Evolutionary conservation across 2,113 vertebrate genomes (phyloP).

Genomic region (Pipra filicauda): DNA sequence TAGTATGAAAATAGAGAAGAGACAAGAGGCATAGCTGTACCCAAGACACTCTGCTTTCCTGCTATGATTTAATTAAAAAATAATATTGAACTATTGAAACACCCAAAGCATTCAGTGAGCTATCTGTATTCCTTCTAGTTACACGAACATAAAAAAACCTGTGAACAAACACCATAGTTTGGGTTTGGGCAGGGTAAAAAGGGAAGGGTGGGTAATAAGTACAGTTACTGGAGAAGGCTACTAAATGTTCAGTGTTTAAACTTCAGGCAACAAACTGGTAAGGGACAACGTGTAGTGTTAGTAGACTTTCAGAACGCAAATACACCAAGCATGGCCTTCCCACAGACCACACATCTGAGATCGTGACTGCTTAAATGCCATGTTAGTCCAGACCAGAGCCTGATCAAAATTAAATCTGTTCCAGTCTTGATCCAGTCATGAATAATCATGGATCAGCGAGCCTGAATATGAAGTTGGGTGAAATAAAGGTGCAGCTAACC

Average conservation of each 20-base stretch:
- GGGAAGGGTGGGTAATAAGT: background rate
- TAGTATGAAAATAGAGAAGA: background rate
- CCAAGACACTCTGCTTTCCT: background rate
- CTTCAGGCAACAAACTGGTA: background rate
- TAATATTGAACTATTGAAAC: background rate
- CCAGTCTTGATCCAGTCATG: background rate
- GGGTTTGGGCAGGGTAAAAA: background rate
- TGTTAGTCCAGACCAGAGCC: background rate
- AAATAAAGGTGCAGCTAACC: background rate
- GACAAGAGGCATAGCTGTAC: background rate
- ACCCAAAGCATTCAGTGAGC: fast-evolving
- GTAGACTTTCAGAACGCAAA: background rate
- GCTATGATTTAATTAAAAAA: background rate
- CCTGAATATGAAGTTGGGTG: background rate
- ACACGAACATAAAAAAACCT: background rate
- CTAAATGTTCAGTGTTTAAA: background rate
- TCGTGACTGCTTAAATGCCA: background rate
- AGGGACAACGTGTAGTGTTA: background rate
- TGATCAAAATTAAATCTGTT: background rate
- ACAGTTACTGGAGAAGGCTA: background rate
- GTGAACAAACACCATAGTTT: background rate
- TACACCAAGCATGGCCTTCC: background rate
- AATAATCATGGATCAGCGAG: background rate
- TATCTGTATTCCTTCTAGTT: background rate
- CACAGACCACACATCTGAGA: background rate